Evolutionary conservation across 1,140 invertebrate genomes (phyloP).

Genomic region (Trichonephila clavata): DNA sequence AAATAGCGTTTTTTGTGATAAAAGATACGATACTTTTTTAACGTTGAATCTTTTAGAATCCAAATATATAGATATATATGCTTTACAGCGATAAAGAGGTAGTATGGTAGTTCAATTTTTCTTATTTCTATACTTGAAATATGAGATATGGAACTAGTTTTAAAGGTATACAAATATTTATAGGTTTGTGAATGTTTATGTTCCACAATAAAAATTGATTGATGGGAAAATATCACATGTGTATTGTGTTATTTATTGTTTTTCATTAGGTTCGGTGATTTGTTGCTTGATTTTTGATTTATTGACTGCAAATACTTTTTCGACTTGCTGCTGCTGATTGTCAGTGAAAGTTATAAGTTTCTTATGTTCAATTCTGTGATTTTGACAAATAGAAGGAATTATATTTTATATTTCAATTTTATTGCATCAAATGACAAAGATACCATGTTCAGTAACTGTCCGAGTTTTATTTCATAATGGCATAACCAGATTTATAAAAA

Average conservation of each 20-base stretch:
- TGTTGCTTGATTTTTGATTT: neutral
- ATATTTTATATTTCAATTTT: no score
- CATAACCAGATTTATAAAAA: no score
- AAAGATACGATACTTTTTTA: conserved; percentile 3
- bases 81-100: neutral
- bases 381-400: no score
- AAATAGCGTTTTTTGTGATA: conserved; percentile 5
- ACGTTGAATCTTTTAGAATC: conserved; percentile 21
- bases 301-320: neutral
- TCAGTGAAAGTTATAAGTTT: no score
- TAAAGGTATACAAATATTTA: neutral
- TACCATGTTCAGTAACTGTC: no score
- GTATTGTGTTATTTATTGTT: neutral
- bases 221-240: neutral
- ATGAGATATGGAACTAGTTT: neutral
- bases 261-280: neutral
- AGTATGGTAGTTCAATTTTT: neutral
- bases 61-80: neutral
- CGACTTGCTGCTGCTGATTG: no score
- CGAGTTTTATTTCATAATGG: no score
- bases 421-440: no score
- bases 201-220: neutral
- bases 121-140: neutral
- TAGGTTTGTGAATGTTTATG: conserved; percentile 18
- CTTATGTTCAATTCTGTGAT: no score